phyloP scores from a whole-genome alignment of 1,140 invertebrate species.

The Brachionus koreanus region DNA sequence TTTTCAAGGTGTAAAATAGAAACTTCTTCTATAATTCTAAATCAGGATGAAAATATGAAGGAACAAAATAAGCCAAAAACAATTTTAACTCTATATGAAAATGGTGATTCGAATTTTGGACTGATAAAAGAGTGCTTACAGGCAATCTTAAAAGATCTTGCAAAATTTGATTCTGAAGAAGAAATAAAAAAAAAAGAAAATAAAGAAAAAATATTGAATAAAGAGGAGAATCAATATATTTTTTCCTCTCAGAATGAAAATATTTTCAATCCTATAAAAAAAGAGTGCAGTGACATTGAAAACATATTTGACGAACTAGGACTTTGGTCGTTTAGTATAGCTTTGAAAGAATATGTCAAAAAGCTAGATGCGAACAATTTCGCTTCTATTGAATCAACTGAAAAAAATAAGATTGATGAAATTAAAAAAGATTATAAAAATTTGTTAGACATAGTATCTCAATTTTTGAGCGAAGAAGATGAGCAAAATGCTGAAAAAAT shows the following conservation, averaged over 20 bases:
- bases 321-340: not conserved
- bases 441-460: not conserved
- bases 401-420: not conserved
- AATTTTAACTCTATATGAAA: not conserved
- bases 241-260: conserved; percentile 27
- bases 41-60: not conserved
- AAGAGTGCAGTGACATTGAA: not conserved
- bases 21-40: conserved; percentile 5
- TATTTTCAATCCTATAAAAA: not conserved
- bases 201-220: not conserved
- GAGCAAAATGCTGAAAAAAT: conserved; percentile 9
- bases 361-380: not conserved
- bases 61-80: not conserved
- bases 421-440: not conserved
- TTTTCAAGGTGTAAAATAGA: conserved; percentile 11
- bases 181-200: not conserved
- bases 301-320: not conserved
- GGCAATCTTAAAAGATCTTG: not conserved
- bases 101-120: not conserved
- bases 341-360: not conserved
- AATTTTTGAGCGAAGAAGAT: conserved; percentile 1
- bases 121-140: not conserved
- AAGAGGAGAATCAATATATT: not conserved
- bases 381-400: not conserved
- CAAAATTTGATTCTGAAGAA: not conserved